Percentiles rank a stretch among this genome's conserved stretches.
Conservation (phyloP, 2,113 vertebrate genomes). For the Arenaria interpres region DNA sequence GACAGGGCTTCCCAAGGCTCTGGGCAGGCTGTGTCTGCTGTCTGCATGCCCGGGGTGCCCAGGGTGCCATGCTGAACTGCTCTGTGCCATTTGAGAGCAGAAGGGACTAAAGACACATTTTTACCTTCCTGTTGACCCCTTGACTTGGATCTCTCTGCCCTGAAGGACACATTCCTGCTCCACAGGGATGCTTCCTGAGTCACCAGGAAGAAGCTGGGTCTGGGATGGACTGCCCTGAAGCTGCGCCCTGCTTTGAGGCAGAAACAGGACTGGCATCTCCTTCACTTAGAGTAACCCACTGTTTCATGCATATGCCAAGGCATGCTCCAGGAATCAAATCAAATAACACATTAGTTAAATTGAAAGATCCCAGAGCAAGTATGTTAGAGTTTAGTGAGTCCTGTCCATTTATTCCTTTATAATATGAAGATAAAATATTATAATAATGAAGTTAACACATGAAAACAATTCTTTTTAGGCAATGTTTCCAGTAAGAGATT, state of each 20-base stretch:
- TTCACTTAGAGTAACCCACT: neutral
- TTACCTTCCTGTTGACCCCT: fast-evolving
- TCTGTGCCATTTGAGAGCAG: neutral
- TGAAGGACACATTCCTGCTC: neutral
- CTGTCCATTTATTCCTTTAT: neutral
- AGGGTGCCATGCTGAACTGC: neutral
- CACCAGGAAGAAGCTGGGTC: neutral
- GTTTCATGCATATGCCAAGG: neutral
- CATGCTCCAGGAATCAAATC: neutral
- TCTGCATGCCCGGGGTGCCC: neutral
- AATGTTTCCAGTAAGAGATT: neutral
- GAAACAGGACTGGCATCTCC: neutral
- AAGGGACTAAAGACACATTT: neutral
- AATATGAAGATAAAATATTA: neutral
- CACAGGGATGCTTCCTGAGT: neutral
- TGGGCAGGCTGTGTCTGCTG: neutral
- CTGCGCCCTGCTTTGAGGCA: neutral
- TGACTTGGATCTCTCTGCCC: neutral
- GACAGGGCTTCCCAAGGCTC: neutral
- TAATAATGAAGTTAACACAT: neutral
- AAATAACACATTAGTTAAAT: neutral
- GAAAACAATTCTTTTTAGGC: neutral
- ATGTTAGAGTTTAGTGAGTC: neutral
- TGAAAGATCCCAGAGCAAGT: neutral
- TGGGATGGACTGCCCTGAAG: neutral